Evolutionary conservation across 2,113 vertebrate genomes (phyloP).

Genomic region (Vulpes lagopus): DNA sequence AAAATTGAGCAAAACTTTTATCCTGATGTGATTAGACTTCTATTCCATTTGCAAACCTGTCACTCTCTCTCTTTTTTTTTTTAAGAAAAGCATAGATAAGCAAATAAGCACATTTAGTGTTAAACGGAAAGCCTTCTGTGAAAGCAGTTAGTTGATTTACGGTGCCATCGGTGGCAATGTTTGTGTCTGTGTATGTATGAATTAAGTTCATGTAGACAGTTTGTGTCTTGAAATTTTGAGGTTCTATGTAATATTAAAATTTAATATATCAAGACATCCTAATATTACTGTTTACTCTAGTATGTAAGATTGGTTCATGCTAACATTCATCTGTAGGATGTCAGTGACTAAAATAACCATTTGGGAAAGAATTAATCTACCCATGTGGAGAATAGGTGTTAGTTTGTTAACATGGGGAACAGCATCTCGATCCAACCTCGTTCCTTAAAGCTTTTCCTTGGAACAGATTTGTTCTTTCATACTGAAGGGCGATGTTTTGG

Average conservation of each 20-base stretch:
- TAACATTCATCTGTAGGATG: slow-evolving; percentile 6
- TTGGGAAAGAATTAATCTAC: slow-evolving; percentile 28
- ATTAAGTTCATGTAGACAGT: background rate
- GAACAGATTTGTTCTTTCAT: slow-evolving; percentile 44
- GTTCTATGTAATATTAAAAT: slow-evolving; percentile 2
- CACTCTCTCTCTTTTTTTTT: background rate
- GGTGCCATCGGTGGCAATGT: background rate
- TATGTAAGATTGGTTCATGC: background rate
- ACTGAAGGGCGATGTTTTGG: slow-evolving; percentile 9
- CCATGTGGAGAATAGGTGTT: background rate
- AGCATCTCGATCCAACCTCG: background rate
- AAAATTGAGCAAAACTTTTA: background rate
- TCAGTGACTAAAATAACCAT: slow-evolving; percentile 49
- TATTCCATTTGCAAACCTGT: background rate
- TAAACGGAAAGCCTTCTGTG: background rate
- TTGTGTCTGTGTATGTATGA: background rate
- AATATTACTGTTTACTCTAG: background rate
- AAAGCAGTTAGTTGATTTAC: slow-evolving; percentile 11
- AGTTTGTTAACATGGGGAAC: slow-evolving; percentile 51
- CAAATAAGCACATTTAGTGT: background rate
- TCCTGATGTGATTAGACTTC: background rate
- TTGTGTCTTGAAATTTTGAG: slow-evolving; percentile 41
- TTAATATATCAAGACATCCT: background rate
- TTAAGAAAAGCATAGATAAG: background rate
- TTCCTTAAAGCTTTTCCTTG: slow-evolving; percentile 54